Percentiles rank a stretch among this genome's conserved stretches.
Conservation (phyloP, 2,888 invertebrate genomes). For the Dryococelus australis region DNA sequence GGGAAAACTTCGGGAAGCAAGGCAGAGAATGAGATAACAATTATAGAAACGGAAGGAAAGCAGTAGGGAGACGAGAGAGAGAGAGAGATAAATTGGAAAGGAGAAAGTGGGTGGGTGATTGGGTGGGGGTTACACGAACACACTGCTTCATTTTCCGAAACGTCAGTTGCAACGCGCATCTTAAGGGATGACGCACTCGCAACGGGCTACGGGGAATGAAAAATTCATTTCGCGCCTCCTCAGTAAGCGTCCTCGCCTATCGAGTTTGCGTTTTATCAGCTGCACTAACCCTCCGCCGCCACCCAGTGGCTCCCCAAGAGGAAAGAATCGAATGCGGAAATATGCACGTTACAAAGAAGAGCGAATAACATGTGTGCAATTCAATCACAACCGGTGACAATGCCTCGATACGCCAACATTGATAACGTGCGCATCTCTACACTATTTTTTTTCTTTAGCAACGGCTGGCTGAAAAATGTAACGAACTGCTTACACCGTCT, state of each 20-base stretch:
- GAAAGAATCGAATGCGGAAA: no score
- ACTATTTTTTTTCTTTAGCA: no score
- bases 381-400: no score
- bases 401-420: no score
- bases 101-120: background rate
- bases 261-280: slow-evolving; percentile 38
- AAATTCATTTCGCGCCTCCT: slow-evolving; percentile 21
- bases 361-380: no score
- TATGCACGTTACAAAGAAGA: no score
- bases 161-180: slow-evolving; percentile 46
- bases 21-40: background rate
- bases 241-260: background rate
- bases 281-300: slow-evolving; percentile 36
- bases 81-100: background rate
- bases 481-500: no score
- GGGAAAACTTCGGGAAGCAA: background rate
- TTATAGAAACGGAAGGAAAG: background rate
- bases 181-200: slow-evolving; percentile 18
- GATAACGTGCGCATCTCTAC: no score
- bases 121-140: slow-evolving; percentile 30
- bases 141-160: slow-evolving; percentile 48
- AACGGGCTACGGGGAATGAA: background rate
- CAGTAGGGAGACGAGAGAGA: background rate
- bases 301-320: no score
- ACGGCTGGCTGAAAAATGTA: no score